Evolutionary conservation across 2,888 invertebrate genomes (phyloP), one percentile per base, ranked within the genome.

Genomic region (Alloscopus bannaensis): DNA sequence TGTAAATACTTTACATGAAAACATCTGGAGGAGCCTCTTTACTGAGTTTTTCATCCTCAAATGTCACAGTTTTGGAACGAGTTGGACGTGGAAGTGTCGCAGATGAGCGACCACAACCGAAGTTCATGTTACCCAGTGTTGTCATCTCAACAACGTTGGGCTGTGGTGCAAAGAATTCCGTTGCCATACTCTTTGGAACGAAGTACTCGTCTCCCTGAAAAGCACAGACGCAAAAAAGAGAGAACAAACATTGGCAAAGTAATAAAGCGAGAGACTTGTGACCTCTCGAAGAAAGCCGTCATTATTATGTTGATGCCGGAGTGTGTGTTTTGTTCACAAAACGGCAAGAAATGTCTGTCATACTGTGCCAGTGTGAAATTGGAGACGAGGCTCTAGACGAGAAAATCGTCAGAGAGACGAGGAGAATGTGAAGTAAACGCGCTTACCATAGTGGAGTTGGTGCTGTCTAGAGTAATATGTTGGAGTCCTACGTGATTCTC

Each of bases 101-200:
- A 0, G 84, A 84, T 24, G 82, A 83, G 8, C 83, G 83, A 62
- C 83, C 81, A 70, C 83, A 78, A n/a, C 70, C 78, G 57, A 83
- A 84, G 76, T 82, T 82, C 59, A 75, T 80, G 57, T 81, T 80
- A 29, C 84, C 86, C 65, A 83, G 68, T 68, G 84, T 84, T 42
- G 83, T 80, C 83, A 86, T 84, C 50, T 85, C 86, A 52, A 86
- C 85, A 26, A 82, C 80, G 65, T 84, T 84, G 8, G 86, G 84
- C 52, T 86, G 86, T 8, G 86, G 83, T 42, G 82, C 81, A 75
- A 85, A 85, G 71, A 85, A 85, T 66, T 86, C 86, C 8, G 84
- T 85, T 16, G 85, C 84, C 86, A 86, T 86, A 65, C 84, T 84
- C 77, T 86, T 86, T 36, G 86, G 86, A 28, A 86, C 86, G 80